phyloP scores from a whole-genome alignment of 30 jellyfish, hydroid and myxozoan species.

The Aurelia aurita complex sp. Pacific region DNA sequence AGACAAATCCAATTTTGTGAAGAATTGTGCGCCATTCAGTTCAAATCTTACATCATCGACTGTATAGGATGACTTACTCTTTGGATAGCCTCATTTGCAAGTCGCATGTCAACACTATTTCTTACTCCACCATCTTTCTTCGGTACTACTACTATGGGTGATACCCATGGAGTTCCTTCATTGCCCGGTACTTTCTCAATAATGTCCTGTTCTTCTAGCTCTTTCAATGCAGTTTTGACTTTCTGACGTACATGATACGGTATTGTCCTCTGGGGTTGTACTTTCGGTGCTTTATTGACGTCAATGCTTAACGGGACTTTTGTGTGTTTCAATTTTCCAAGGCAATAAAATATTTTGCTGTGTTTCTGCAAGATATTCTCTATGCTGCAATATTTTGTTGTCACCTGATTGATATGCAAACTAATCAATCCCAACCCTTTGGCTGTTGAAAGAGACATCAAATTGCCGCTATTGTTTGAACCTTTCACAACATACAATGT shows the following conservation, averaged over 20 bases:
- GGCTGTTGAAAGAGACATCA: too few relatives aligned
- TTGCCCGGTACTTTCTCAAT: slow-evolving; percentile 23
- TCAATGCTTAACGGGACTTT: slow-evolving; percentile 20
- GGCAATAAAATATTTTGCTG: too few relatives aligned
- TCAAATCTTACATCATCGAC: too few relatives aligned
- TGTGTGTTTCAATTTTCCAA: slow-evolving; percentile 19
- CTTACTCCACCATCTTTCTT: slow-evolving; percentile 29
- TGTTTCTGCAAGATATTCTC: too few relatives aligned
- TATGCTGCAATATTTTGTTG: too few relatives aligned
- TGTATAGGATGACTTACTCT: too few relatives aligned
- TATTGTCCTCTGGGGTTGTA: neutral
- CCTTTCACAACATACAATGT: slow-evolving; percentile 25
- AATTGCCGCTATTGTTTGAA: too few relatives aligned
- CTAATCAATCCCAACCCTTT: too few relatives aligned
- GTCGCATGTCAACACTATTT: slow-evolving; percentile 10
- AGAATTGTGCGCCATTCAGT: too few relatives aligned
- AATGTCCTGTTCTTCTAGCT: slow-evolving; percentile 39
- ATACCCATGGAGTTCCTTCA: slow-evolving; percentile 51
- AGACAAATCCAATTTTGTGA: too few relatives aligned
- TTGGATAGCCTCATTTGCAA: too few relatives aligned
- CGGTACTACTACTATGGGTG: slow-evolving; percentile 43
- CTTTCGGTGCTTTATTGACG: neutral
- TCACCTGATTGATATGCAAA: too few relatives aligned
- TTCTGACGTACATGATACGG: neutral
- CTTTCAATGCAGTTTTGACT: neutral